Conservation (phyloP, 1,140 invertebrate species). For the Temnothorax curvispinosus region DNA sequence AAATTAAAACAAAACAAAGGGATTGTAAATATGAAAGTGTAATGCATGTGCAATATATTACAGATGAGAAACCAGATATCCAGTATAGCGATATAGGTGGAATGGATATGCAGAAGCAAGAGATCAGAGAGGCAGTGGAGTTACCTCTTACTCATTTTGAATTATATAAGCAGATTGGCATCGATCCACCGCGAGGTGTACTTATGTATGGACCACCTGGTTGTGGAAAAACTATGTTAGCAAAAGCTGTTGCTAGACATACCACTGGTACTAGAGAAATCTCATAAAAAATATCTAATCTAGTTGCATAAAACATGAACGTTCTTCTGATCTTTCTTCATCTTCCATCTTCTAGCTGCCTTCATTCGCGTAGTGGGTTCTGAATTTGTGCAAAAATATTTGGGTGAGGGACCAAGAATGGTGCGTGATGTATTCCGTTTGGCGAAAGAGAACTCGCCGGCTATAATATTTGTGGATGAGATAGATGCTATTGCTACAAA, state of each 20-base stretch:
- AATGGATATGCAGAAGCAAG: conserved; percentile 99
- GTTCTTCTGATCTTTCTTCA: background rate
- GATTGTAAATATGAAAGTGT: conserved; percentile 50
- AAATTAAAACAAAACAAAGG: background rate
- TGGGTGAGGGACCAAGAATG: conserved; percentile 99
- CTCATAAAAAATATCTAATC: background rate
- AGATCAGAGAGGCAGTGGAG: conserved; percentile 99
- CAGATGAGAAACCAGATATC: conserved; percentile 99
- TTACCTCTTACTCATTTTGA: conserved; percentile 99
- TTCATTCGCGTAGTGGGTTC: conserved; percentile 99
- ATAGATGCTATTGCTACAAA: conserved; percentile 99
- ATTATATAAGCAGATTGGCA: conserved; percentile 99
- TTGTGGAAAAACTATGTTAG: conserved; percentile 99
- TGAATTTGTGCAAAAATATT: conserved; percentile 99
- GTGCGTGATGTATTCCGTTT: conserved; percentile 99
- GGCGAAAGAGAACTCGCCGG: conserved; percentile 99
- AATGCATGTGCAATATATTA: conserved; percentile 26
- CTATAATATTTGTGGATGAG: conserved; percentile 99
- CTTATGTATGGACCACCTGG: conserved; percentile 99
- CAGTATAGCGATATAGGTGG: conserved; percentile 99
- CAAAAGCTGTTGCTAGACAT: conserved; percentile 99
- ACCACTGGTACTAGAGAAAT: conserved; percentile 91
- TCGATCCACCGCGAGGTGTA: conserved; percentile 98
- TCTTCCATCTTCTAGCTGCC: conserved; percentile 89
- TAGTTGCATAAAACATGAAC: background rate